Conservation (phyloP, 2,113 vertebrate genomes). For the Alouatta palliata region DNA sequence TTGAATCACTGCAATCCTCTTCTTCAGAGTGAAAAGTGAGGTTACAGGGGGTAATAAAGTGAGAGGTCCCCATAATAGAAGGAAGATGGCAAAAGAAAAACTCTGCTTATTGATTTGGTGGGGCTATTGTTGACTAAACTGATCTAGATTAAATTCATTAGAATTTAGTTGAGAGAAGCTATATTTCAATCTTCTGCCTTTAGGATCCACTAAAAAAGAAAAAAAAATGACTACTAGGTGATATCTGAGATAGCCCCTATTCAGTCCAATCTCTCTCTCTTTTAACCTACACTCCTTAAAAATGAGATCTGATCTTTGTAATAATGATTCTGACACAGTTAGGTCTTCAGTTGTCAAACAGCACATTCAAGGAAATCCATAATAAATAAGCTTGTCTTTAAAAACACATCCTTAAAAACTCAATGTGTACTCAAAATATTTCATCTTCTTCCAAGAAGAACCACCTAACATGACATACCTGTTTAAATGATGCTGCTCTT, state of each 20-base stretch:
- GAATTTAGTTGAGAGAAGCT: not conserved
- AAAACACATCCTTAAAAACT: not conserved
- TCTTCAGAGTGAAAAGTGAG: not conserved
- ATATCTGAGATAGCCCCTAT: not conserved
- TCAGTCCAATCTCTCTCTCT: not conserved
- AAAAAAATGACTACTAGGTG: not conserved
- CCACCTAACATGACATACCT: not conserved
- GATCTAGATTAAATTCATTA: not conserved
- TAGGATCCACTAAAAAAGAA: not conserved
- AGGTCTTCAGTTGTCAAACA: not conserved
- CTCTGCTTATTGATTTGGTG: not conserved
- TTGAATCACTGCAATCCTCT: not conserved
- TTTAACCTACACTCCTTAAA: not conserved
- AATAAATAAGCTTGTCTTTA: not conserved
- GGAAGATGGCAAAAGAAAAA: not conserved
- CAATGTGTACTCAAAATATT: not conserved
- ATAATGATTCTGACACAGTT: not conserved
- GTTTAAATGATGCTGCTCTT: conserved; percentile 19
- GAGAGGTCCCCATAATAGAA: not conserved
- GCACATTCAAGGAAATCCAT: not conserved
- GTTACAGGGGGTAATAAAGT: not conserved
- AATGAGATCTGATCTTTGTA: not conserved
- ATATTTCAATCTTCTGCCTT: not conserved
- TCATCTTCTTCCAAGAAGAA: conserved; percentile 5
- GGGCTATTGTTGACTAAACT: not conserved